phyloP scores from a whole-genome alignment of 2,888 invertebrate species.

The Lumbricus terrestris region DNA sequence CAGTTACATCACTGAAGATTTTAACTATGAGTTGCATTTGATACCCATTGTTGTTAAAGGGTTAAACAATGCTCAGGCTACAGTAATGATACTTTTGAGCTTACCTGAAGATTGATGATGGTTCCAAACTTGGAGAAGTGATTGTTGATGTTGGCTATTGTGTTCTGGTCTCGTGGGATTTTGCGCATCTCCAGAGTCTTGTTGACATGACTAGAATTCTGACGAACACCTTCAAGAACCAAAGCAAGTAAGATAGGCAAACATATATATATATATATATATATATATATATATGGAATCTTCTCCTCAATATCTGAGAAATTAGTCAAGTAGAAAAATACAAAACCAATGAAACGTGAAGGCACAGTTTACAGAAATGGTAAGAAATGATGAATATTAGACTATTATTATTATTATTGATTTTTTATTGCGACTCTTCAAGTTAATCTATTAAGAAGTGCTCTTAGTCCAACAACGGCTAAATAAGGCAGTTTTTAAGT shows the following conservation, averaged over 20 bases:
- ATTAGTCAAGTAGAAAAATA: not conserved
- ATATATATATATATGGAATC: not conserved
- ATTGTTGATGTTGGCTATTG: slow-evolving; percentile 90
- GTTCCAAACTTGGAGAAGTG: slow-evolving; percentile 96
- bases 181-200: slow-evolving; percentile 88
- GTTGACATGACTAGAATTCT: slow-evolving; percentile 21
- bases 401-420: too few relatives aligned
- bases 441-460: too few relatives aligned
- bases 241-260: not conserved
- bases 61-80: not conserved
- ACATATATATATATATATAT: too few relatives aligned
- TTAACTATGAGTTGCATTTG: not conserved
- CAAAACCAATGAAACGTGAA: not conserved
- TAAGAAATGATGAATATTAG: too few relatives aligned
- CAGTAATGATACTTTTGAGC: not conserved
- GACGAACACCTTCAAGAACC: not conserved
- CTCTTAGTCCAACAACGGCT: too few relatives aligned
- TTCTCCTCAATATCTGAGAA: not conserved
- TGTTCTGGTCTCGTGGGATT: slow-evolving; percentile 87
- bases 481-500: too few relatives aligned
- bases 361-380: too few relatives aligned
- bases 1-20: too few relatives aligned
- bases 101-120: slow-evolving; percentile 80
- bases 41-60: not conserved
- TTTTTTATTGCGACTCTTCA: too few relatives aligned